These are phyloP conservation scores for Chondrilla cf. caribensis DNA, from an alignment of 37 sponge, comb jelly and placozoan species.

Conservation along the genomic window DNA sequence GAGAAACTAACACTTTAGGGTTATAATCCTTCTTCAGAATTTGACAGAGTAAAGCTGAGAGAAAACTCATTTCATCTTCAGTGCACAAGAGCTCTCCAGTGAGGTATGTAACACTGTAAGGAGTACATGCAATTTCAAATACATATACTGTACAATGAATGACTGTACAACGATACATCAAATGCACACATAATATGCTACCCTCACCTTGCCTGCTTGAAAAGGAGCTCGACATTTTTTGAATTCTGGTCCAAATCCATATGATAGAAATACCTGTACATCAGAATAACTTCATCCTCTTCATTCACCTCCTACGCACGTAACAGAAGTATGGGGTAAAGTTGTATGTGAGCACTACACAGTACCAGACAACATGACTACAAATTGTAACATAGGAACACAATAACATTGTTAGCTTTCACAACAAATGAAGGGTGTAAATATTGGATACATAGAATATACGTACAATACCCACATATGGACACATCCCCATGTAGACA, in stretches of 20 bases:
- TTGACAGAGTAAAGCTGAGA: conserved; percentile 75
- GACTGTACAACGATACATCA: neutral
- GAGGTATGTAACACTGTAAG: conserved; percentile 66
- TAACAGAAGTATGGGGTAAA: neutral
- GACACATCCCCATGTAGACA: no score
- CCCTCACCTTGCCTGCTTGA: conserved; percentile 70
- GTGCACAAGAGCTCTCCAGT: conserved; percentile 76
- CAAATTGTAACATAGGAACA: no score
- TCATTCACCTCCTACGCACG: conserved; percentile 65
- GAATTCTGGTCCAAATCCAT: conserved; percentile 61
- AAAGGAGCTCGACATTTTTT: conserved; percentile 55
- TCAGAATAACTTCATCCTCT: conserved; percentile 84
- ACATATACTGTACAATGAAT: neutral
- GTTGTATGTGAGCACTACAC: neutral
- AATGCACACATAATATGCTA: neutral
- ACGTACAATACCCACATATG: no score
- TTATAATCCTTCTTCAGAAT: conserved; percentile 60
- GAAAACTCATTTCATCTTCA: conserved; percentile 43
- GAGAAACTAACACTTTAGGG: conserved; percentile 43
- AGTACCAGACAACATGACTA: neutral
- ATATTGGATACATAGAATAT: no score
- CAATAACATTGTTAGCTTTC: no score
- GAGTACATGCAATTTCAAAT: conserved; percentile 4
- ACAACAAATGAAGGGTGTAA: no score
- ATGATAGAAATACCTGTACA: conserved; percentile 86